A percentile compares a stretch with the other conserved stretches of the same genome.
phyloP scores from a whole-genome alignment of 2,888 invertebrate species.

The Latrodectus elegans region DNA sequence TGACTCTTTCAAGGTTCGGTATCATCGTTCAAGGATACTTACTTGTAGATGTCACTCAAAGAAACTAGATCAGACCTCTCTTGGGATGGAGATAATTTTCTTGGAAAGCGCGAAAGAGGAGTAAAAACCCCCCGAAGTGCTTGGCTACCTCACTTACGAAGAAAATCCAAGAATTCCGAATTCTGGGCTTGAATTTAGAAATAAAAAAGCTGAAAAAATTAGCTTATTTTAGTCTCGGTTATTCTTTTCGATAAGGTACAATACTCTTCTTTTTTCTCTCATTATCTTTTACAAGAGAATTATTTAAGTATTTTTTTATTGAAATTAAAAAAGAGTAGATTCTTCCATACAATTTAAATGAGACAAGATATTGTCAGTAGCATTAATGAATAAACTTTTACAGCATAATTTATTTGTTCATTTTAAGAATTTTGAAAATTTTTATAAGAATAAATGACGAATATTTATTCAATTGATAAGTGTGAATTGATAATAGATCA shows the following conservation, averaged over 20 bases:
- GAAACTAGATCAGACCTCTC: slow-evolving; percentile 31
- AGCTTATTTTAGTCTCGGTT: not conserved
- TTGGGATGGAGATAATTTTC: slow-evolving; percentile 42
- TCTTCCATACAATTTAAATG: too few species aligned
- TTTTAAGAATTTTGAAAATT: too few species aligned
- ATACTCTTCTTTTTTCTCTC: too few species aligned
- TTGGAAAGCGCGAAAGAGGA: slow-evolving; percentile 3
- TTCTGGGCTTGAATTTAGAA: not conserved
- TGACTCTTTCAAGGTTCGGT: slow-evolving; percentile 36
- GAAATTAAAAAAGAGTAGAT: too few species aligned
- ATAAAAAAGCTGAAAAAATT: not conserved
- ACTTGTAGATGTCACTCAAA: slow-evolving; percentile 38
- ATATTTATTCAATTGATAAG: too few species aligned
- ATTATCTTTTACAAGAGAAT: too few species aligned
- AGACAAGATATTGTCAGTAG: too few species aligned
- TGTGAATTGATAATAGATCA: too few species aligned
- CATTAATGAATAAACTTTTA: too few species aligned
- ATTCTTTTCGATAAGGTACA: not conserved
- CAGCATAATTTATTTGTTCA: too few species aligned
- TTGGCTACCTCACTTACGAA: slow-evolving; percentile 16
- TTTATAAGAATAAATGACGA: too few species aligned
- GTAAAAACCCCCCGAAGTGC: slow-evolving; percentile 11
- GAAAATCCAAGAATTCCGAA: slow-evolving; percentile 9
- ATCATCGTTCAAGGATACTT: slow-evolving; percentile 45
- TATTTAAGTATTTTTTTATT: too few species aligned